Percentiles rank a stretch among this genome's conserved stretches.
phyloP scores from a whole-genome alignment of 2,888 invertebrate species.

The Pheosia tremula region DNA sequence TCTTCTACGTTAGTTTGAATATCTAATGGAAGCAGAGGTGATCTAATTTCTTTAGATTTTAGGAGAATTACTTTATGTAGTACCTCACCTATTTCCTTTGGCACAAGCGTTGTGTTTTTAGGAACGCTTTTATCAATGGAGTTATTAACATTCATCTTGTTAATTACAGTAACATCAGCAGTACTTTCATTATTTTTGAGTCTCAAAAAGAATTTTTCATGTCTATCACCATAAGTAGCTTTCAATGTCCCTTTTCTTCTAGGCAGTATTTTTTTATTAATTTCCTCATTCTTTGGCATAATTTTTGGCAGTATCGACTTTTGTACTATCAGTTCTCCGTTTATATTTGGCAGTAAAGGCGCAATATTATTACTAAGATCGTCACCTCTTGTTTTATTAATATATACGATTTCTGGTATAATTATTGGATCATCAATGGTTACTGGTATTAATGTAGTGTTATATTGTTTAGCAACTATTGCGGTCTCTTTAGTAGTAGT shows the following conservation, averaged over 20 bases:
- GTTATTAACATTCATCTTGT: constrained; percentile 9
- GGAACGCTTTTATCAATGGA: neutral
- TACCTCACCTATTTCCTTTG: constrained; percentile 6
- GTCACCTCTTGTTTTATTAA: constrained; percentile 42
- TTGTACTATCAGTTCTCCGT: constrained; percentile 67
- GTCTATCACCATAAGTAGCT: constrained; percentile 80
- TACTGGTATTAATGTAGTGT: constrained; percentile 4
- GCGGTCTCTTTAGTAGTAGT: constrained; percentile 18
- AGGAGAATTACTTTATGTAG: constrained; percentile 15
- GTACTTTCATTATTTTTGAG: constrained; percentile 28
- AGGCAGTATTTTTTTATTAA: constrained; percentile 68
- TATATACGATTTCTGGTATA: constrained; percentile 59
- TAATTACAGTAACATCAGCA: neutral
- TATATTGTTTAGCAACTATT: constrained; percentile 15
- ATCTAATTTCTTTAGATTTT: constrained; percentile 9
- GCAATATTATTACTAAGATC: constrained; percentile 64
- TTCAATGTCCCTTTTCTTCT: constrained; percentile 79
- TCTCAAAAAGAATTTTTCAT: constrained; percentile 66
- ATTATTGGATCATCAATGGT: constrained; percentile 60
- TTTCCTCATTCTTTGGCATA: constrained; percentile 59
- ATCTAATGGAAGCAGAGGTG: constrained; percentile 9
- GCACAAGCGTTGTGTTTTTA: neutral
- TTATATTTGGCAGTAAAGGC: constrained; percentile 51
- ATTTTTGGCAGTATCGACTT: constrained; percentile 53
- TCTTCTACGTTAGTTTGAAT: constrained; percentile 1